Evolutionary conservation across 2,888 invertebrate species (phyloP).

Genomic region (Dryobotodes eremita): DNA sequence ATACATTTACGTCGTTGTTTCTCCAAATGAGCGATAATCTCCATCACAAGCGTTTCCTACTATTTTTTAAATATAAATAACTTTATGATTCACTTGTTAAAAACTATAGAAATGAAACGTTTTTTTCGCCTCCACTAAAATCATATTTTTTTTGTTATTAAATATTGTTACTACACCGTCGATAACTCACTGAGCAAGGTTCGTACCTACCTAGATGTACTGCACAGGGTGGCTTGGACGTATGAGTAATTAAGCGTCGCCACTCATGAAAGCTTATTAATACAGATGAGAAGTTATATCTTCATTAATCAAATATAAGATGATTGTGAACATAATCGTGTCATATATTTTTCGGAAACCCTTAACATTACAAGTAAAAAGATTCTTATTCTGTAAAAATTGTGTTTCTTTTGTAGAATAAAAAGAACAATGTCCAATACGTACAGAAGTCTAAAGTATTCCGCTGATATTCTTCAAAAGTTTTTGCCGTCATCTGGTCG

Average conservation of each 20-base stretch:
- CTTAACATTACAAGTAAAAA: not conserved
- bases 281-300: not conserved
- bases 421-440: not conserved
- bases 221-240: not conserved
- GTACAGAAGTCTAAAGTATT: conserved; percentile 12
- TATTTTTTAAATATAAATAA: too few species aligned
- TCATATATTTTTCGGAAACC: not conserved
- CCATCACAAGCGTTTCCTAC: too few species aligned
- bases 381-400: not conserved
- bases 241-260: not conserved
- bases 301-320: not conserved
- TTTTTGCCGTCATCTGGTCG: conserved; percentile 46
- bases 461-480: conserved; percentile 32
- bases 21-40: too few species aligned
- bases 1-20: too few species aligned
- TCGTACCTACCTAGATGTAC: not conserved
- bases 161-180: too few species aligned
- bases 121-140: too few species aligned
- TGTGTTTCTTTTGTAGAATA: not conserved
- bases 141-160: too few species aligned
- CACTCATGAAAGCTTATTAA: not conserved
- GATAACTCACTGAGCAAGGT: too few species aligned
- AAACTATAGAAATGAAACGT: too few species aligned
- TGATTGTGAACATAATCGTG: not conserved
- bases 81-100: too few species aligned